Percentiles rank a stretch among this genome's conserved stretches.
These are phyloP conservation scores for Oreochromis mossambicus DNA, from an alignment of 2,797 vertebrate species.

Conservation along the genomic window DNA sequence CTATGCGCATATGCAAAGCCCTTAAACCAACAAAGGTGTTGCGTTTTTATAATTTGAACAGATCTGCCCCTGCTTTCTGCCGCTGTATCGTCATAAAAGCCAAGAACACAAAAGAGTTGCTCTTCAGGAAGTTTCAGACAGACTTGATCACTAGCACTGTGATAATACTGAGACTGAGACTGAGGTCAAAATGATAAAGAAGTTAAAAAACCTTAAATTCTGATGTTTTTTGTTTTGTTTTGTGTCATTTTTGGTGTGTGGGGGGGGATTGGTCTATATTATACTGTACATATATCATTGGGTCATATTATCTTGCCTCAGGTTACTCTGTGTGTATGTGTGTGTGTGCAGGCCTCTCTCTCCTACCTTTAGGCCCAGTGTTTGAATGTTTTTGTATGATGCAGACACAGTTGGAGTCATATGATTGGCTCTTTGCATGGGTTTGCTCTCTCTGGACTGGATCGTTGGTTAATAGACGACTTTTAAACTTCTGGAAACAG, in stretches of 20 bases:
- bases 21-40: background rate
- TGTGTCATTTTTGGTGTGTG: background rate
- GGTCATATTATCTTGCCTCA: background rate
- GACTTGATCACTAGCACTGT: background rate
- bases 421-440: background rate
- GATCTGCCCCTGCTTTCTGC: too few relatives aligned
- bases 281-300: background rate
- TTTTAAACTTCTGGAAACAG: background rate
- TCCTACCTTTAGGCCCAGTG: background rate
- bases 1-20: background rate
- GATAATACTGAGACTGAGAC: background rate
- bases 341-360: background rate
- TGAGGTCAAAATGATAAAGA: background rate
- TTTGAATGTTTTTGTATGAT: background rate
- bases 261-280: background rate
- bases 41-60: background rate
- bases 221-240: background rate
- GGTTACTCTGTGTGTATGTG: background rate
- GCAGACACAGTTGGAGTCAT: background rate
- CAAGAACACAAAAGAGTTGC: background rate
- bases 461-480: background rate
- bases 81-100: background rate
- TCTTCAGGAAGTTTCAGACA: background rate
- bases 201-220: background rate
- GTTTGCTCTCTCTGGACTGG: background rate